Base-by-base conservation (phyloP, 2,888 invertebrate species). In the Coelinius sp. region DNA sequence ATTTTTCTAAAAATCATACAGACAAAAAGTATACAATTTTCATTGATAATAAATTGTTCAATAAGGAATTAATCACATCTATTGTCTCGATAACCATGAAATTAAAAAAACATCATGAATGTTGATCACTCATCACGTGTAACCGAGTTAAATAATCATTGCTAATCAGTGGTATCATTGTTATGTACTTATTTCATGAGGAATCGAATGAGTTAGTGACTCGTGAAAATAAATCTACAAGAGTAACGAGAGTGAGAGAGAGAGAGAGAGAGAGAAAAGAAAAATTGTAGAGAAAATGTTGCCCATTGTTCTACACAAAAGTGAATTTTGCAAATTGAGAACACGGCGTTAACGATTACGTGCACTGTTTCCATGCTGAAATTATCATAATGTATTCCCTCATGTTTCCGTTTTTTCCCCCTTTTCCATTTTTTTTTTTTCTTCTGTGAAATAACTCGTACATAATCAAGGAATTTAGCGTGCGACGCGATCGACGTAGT, bases 351-450 rank as follows among this genome's bases (percentile, higher is more conserved):
- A 59, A 68, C 56, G 68, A 68, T 68, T 72, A 56, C 68, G 53
- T 68, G 64, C 53, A 64, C 63, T 24, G 41, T 17, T 41, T 64
- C 63, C 46, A 66, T 44, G 41, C 35, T 64, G 14, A 20, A 63
- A 72, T 72, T 72, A 72, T 68, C 53, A 64, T 72, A 72, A 72
- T 72, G 22, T 72, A 72, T 72, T 68, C 72, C 20, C 64, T 46
- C 59, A 31, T 71, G 63, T 72, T 72, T 72, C 68, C 53, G 64
- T 63, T 68, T 72, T 65, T 65, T 65, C 38, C 49, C 49, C 31
- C 65, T 70, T 49, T 49, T 31, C 27, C 44, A 44, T 31, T 49
- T 49, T 14, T 49, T 41, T 44, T 44, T 46, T 67, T 22, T 17
- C 49, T 35, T 7, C 8, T 12, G 7, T 31, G 17, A 38, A 63